Percentiles rank a stretch among this genome's conserved stretches.
Evolutionary conservation across 2,113 vertebrate genomes (phyloP).

Genomic region (Gobiocypris rarus): DNA sequence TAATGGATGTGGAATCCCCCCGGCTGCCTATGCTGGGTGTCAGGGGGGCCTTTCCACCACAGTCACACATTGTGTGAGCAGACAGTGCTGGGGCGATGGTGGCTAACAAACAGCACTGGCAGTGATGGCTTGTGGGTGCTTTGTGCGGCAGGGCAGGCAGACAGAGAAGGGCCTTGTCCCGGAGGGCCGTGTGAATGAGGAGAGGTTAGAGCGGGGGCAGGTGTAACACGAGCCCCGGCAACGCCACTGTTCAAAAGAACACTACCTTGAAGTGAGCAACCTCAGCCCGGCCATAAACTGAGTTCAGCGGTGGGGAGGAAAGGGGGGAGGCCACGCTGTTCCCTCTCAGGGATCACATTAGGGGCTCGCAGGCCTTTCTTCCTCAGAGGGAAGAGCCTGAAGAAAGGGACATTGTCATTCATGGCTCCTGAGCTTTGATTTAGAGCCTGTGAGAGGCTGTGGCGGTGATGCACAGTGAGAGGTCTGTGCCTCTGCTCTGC

Average conservation of each 20-base stretch:
- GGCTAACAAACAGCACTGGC: conserved; percentile 63
- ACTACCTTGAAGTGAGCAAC: conserved; percentile 67
- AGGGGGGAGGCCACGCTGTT: conserved; percentile 5
- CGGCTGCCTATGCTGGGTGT: conserved; percentile 48
- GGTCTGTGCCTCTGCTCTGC: conserved; percentile 23
- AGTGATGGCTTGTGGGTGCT: conserved; percentile 56
- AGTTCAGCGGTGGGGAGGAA: conserved; percentile 63
- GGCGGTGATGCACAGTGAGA: conserved; percentile 37
- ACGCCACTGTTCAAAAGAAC: conserved; percentile 51
- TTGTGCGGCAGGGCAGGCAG: conserved; percentile 16
- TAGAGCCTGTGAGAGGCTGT: conserved; percentile 51
- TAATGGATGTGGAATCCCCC: conserved; percentile 62
- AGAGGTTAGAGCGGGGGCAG: conserved; percentile 64
- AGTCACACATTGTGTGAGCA: conserved; percentile 60
- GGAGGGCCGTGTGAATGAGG: conserved; percentile 50
- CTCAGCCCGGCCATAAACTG: conserved; percentile 69
- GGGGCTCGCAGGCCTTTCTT: conserved; percentile 50
- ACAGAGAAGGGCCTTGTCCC: conserved; percentile 55
- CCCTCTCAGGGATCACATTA: conserved; percentile 30
- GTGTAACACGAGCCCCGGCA: conserved; percentile 63
- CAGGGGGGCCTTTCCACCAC: conserved; percentile 33
- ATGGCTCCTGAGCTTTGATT: conserved; percentile 64
- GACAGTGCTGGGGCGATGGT: conserved; percentile 60
- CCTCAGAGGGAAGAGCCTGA: conserved; percentile 42
- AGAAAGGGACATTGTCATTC: conserved; percentile 60